A percentile compares a stretch with the other conserved stretches of the same genome.
phyloP scores from a whole-genome alignment of 2,797 vertebrate species.

The Neoniphon sammara region DNA sequence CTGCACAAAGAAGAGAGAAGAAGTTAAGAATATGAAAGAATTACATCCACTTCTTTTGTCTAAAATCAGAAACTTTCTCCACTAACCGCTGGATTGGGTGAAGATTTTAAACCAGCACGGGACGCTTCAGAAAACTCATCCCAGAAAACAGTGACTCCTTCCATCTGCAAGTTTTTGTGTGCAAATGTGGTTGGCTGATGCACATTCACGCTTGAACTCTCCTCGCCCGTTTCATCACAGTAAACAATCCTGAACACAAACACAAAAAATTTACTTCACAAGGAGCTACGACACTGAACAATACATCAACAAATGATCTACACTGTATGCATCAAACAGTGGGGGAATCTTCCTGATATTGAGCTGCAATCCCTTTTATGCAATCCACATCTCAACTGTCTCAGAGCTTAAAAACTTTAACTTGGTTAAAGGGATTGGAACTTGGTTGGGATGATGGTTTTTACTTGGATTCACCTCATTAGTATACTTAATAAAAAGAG shows the following conservation, averaged over 20 bases:
- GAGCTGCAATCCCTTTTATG: not conserved
- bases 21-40: slow-evolving; percentile 20
- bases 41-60: not conserved
- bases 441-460: too few relatives aligned
- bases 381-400: not conserved
- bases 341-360: not conserved
- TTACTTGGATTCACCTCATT: not conserved
- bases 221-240: slow-evolving; percentile 93
- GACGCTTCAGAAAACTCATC: slow-evolving; percentile 94
- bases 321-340: not conserved
- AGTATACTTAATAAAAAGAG: not conserved
- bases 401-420: not conserved
- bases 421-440: too few relatives aligned
- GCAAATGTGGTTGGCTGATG: slow-evolving; percentile 96
- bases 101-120: slow-evolving; percentile 89
- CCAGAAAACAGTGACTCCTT: slow-evolving; percentile 93
- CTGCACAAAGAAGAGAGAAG: slow-evolving; percentile 72
- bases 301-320: not conserved
- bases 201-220: slow-evolving; percentile 90
- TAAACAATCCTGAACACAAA: slow-evolving; percentile 88
- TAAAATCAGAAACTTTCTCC: not conserved
- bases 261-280: slow-evolving; percentile 2
- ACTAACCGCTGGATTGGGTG: slow-evolving; percentile 89
- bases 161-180: slow-evolving; percentile 93
- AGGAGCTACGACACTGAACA: not conserved